Conservation (phyloP, 2,888 invertebrate species). For the Andrena minutula region DNA sequence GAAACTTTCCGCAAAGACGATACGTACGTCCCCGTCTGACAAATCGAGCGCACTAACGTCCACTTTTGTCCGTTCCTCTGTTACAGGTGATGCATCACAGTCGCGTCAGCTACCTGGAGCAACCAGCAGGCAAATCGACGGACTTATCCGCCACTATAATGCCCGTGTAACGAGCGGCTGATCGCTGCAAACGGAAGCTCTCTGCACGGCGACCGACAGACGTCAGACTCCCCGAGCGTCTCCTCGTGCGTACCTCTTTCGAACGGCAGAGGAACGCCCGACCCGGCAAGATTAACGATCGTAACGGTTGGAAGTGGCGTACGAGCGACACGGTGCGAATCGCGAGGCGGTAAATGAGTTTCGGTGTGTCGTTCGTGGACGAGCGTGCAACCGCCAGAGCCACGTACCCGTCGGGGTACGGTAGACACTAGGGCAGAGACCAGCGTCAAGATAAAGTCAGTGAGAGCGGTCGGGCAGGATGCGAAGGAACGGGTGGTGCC, state of each 20-base stretch:
- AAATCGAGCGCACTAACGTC: neutral
- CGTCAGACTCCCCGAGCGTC: neutral
- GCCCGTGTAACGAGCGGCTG: conserved; percentile 54
- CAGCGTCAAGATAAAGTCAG: conserved; percentile 82
- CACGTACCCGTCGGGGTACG: conserved; percentile 80
- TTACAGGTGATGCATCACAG: conserved; percentile 78
- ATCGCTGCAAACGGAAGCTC: conserved; percentile 23
- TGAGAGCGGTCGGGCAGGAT: conserved; percentile 75
- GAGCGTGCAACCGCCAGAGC: conserved; percentile 36
- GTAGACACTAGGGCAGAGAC: conserved; percentile 71
- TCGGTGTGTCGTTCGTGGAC: conserved; percentile 34
- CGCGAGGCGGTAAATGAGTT: conserved; percentile 60
- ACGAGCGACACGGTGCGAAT: conserved; percentile 12
- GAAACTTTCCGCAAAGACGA: conserved; percentile 1
- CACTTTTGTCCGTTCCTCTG: conserved; percentile 13
- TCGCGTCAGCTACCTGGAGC: conserved; percentile 38
- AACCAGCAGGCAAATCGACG: conserved; percentile 31
- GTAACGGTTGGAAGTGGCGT: neutral
- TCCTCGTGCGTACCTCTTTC: neutral
- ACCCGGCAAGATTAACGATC: neutral
- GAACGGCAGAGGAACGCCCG: neutral
- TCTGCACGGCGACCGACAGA: neutral
- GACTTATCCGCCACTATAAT: conserved; percentile 48
- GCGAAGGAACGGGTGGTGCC: conserved; percentile 79
- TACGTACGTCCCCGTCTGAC: neutral